A percentile compares a stretch with the other conserved stretches of the same genome.
phyloP scores from a whole-genome alignment of 2,888 invertebrate genomes.

The Eupithecia pulchellata region DNA sequence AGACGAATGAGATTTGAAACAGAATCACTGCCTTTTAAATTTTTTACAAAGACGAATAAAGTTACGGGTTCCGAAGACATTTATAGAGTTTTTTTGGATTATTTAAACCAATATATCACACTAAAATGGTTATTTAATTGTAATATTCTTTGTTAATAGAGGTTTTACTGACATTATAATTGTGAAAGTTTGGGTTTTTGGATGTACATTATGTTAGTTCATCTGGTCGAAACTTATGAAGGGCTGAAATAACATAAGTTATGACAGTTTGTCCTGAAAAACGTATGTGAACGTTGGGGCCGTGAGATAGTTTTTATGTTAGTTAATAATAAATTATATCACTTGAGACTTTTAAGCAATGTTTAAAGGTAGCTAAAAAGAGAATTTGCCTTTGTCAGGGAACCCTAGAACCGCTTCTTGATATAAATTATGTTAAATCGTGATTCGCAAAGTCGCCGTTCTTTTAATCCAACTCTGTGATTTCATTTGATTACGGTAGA shows the following conservation, averaged over 20 bases:
- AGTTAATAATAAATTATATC: no score
- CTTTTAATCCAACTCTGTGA: slow-evolving; percentile 61
- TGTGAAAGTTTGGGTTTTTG: background rate
- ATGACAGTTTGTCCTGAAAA: no score
- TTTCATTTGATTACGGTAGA: slow-evolving; percentile 68
- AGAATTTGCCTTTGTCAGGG: slow-evolving; percentile 8
- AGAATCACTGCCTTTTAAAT: slow-evolving; percentile 46
- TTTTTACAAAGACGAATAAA: slow-evolving; percentile 19
- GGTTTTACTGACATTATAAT: no score
- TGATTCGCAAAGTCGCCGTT: slow-evolving; percentile 51
- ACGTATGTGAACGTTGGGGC: no score
- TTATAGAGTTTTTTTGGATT: background rate
- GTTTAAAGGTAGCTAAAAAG: background rate
- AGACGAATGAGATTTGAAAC: slow-evolving; percentile 61
- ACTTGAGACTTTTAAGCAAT: no score
- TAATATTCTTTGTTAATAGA: no score
- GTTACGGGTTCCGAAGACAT: slow-evolving; percentile 29
- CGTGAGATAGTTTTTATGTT: no score
- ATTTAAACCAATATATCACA: no score
- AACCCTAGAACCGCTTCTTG: slow-evolving; percentile 44
- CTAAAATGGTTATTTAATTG: no score
- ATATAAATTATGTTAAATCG: slow-evolving; percentile 67
- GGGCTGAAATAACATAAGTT: no score
- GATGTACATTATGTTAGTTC: background rate
- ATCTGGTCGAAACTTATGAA: background rate